Base-by-base conservation (phyloP, 2,888 invertebrate genomes). In the Copidosoma aretas region DNA sequence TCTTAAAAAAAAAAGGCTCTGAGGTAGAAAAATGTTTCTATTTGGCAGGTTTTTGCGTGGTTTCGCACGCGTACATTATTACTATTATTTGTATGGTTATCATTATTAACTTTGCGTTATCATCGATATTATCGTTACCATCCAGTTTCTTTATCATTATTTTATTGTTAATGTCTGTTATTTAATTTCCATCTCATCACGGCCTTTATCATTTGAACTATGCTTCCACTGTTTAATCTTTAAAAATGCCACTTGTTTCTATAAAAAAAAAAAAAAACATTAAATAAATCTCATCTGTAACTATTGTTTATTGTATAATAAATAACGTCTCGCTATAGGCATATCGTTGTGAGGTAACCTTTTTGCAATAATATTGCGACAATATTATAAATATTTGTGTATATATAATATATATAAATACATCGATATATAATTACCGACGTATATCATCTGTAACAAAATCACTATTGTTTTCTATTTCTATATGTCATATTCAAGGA, bases 301-400 rank as follows among this genome's bases (percentile, higher is more conserved):
- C 80, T 81, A 80, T 80, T 82, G 81, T 81, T 81, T 80, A 41
- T 77, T 79, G 77, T 80, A n/a, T n/a, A 81, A 80, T 80, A 80
- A 80, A 79, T 77, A 77, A 78, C 72, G 60, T 72, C 63, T 72
- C 41, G 70, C 76, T 78, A 78, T 79, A 81, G 79, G 78, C 78
- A 76, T 78, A 78, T 82, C 81, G 81, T 82, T 82, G 80, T 81
- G 78, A 80, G 78, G 78, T 79, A 80, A 79, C 74, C 76, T 67
- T 76, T 77, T 77, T 75, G 75, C 74, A 60, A n/a, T n/a, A 70
- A 41, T 41, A 41, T 14, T 41, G 41, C 41, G n/a, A n/a, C n/a
- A n/a, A n/a, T n/a, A n/a, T 22, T 66, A 59, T 68, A 66, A 53
- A 68, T 68, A 60, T 61, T 53, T 67, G 52, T 53, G 25, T 14